These are phyloP conservation scores for Arenaria interpres DNA, from an alignment of 2,113 vertebrate species.

Conservation along the genomic window DNA sequence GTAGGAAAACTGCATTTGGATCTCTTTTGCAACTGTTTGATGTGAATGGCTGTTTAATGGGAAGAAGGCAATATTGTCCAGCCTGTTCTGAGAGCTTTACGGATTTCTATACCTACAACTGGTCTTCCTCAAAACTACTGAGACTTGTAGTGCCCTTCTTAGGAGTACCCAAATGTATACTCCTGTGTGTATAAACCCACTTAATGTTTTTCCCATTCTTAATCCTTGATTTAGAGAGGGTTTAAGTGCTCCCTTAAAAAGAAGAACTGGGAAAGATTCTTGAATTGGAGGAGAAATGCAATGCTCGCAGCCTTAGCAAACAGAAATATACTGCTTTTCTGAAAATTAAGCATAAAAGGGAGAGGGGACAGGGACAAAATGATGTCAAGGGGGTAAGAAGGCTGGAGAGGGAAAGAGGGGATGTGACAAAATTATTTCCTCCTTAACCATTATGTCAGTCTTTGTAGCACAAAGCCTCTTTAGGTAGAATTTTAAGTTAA, in stretches of 20 bases:
- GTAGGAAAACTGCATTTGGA: neutral
- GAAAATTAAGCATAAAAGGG: neutral
- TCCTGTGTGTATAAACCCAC: neutral
- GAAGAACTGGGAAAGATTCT: neutral
- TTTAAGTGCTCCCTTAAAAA: neutral
- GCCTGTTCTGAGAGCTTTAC: neutral
- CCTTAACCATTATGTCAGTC: neutral
- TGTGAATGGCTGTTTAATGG: neutral
- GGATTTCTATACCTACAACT: neutral
- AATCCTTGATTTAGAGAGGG: neutral
- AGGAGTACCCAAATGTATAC: fast-evolving
- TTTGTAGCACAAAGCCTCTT: neutral
- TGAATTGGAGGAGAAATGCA: neutral
- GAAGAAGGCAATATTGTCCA: neutral
- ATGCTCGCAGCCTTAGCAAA: neutral
- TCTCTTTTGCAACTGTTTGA: neutral
- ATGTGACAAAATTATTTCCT: neutral
- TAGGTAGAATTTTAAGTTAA: neutral
- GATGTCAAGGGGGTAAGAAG: neutral
- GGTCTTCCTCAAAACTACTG: neutral
- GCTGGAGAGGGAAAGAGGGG: neutral
- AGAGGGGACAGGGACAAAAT: neutral
- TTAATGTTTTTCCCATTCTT: neutral
- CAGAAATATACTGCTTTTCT: neutral
- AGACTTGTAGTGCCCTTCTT: neutral